Evolutionary conservation across 2,888 invertebrate species (phyloP), one percentile per base, ranked within the genome.

Genomic region (Drosophila anomalata): DNA sequence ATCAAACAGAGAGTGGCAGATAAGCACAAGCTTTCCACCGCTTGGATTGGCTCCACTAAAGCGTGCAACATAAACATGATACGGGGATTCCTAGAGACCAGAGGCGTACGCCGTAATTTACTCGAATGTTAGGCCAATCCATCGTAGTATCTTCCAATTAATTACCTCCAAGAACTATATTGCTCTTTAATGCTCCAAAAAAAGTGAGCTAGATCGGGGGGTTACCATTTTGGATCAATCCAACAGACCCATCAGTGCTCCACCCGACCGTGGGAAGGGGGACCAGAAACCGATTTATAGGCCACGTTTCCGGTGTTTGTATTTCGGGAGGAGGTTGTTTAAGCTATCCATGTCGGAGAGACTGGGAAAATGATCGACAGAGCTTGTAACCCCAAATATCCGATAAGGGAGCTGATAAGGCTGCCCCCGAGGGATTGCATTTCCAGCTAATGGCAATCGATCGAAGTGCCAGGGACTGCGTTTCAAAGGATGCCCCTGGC

Each of bases 231-330:
- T 36, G 7, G 36, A 14, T 36, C 36, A 7, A 36, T 36, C 14
- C n/a, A 12, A 33, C 2, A 33, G 12, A 33, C n/a, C n/a, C 36
- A 36, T 14, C n/a, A n/a, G 14, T 36, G 14, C 6, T 8, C 22
- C 5, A n/a, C 2, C 12, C 6, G 12, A 17, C 22, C 2, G 3
- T 24, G 59, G 17, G 52, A 36, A 51, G 36, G 42, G 22, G 62
- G 36, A 53, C 44, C 33, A 48, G 48, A 42, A 62, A 53, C 33
- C 63, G 48, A 47, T 57, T 70, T 75, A 85, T 75, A 79, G 66
- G 83, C 73, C 77, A 81, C 80, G 75, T 81, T 81, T 81, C 81
- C 81, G 81, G 81, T 82, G 60, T 73, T 58, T 81, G 60, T 61
- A 57, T 70, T 67, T 66, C 14, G 44, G 24, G 17, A 44, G 12